phyloP scores from a whole-genome alignment of 2,797 vertebrate genomes.

The Hypotaenidia philippensis region DNA sequence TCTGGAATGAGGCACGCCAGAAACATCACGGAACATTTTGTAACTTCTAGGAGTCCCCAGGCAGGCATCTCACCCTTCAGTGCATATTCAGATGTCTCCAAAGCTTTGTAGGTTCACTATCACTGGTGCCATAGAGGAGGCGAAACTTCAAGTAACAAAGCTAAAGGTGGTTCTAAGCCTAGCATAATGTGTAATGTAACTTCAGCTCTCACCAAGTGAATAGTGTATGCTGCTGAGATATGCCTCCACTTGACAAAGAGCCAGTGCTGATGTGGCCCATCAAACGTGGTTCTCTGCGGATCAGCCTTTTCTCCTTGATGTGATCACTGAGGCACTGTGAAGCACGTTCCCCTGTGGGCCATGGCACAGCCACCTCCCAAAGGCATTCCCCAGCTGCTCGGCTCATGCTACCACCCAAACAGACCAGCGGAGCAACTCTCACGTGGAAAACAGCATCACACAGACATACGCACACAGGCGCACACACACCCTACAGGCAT shows the following conservation, averaged over 20 bases:
- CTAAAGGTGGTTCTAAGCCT: background rate
- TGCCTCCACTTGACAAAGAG: background rate
- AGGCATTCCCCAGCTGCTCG: background rate
- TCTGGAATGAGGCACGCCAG: background rate
- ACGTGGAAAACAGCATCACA: fast-evolving
- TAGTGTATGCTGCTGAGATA: background rate
- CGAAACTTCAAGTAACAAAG: background rate
- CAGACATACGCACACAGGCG: background rate
- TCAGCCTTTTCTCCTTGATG: background rate
- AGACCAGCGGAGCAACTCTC: fast-evolving
- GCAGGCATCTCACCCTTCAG: background rate
- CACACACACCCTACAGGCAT: background rate
- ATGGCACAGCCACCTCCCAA: background rate
- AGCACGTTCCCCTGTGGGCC: fast-evolving
- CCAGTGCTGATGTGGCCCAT: background rate
- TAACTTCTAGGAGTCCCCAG: background rate
- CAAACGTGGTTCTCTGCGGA: fast-evolving
- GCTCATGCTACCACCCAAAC: background rate
- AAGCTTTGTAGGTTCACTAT: background rate
- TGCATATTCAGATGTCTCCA: background rate
- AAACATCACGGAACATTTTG: background rate
- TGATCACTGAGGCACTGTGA: fast-evolving
- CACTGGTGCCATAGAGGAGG: background rate
- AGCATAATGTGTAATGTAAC: background rate
- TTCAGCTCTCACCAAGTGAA: background rate